Conservation (phyloP, 1,140 invertebrate genomes). For the Muscidifurax raptorellus region DNA sequence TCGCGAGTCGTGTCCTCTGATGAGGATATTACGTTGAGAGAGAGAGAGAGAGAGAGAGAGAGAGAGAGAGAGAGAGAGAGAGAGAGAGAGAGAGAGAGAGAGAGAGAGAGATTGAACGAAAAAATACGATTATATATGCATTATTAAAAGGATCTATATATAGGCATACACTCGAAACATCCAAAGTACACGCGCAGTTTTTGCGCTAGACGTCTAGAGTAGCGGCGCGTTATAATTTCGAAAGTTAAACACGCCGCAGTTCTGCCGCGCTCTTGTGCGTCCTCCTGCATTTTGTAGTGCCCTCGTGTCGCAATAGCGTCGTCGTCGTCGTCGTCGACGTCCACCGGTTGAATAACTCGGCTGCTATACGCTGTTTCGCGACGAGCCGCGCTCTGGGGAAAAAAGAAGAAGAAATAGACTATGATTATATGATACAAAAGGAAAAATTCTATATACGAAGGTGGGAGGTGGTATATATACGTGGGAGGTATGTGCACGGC, state of each 20-base stretch:
- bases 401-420: conserved; percentile 11
- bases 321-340: background rate
- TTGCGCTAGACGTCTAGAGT: no score
- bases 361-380: background rate
- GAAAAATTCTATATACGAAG: background rate
- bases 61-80: background rate
- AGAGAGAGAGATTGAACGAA: no score
- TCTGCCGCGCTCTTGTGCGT: background rate
- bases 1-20: conserved; percentile 42
- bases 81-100: conserved; percentile 1
- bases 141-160: no score
- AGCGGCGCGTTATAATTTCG: conserved; percentile 3
- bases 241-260: conserved; percentile 19
- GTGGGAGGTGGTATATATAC: no score
- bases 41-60: conserved; percentile 43
- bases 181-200: no score
- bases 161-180: no score
- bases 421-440: background rate
- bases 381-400: background rate
- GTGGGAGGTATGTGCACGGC: background rate
- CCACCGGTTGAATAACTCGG: conserved; percentile 27
- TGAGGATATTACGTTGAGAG: conserved; percentile 52
- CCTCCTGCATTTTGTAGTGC: conserved; percentile 41
- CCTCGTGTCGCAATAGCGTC: conserved; percentile 5
- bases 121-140: no score